Percentiles rank a stretch among this genome's conserved stretches.
phyloP scores from a whole-genome alignment of 2,113 vertebrate genomes.

The Corvus hawaiiensis region DNA sequence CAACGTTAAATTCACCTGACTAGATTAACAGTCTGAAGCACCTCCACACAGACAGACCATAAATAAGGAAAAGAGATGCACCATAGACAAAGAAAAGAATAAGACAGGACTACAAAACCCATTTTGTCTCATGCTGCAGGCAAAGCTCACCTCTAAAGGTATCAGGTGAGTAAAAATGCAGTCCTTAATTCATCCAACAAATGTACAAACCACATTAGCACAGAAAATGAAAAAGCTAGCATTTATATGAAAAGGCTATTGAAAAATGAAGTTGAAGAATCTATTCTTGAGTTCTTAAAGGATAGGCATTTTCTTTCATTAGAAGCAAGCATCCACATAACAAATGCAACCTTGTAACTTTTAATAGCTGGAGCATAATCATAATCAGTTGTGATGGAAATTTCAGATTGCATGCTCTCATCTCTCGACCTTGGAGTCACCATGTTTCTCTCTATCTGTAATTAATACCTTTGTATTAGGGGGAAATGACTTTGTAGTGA shows the following conservation, averaged over 20 bases:
- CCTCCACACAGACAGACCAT: background rate
- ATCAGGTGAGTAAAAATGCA: background rate
- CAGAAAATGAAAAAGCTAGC: background rate
- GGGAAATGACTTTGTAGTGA: background rate
- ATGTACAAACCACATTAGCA: background rate
- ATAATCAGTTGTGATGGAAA: slow-evolving; percentile 27
- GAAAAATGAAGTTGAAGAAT: background rate
- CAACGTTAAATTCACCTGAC: background rate
- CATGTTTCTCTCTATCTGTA: background rate
- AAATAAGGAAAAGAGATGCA: background rate
- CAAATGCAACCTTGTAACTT: slow-evolving; percentile 13
- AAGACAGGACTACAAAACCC: background rate
- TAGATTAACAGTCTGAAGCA: background rate
- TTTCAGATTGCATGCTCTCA: background rate
- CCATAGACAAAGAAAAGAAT: background rate
- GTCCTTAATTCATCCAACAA: background rate
- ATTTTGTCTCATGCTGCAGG: background rate
- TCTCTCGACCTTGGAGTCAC: slow-evolving; percentile 28
- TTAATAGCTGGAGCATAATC: slow-evolving; percentile 23
- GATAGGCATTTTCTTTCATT: slow-evolving; percentile 1
- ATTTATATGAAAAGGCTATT: background rate
- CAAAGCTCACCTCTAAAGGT: background rate
- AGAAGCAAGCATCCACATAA: slow-evolving; percentile 21
- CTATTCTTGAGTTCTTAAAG: background rate
- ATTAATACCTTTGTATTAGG: background rate